Evolutionary conservation across 2,888 invertebrate genomes (phyloP).

Genomic region (Venusia cambrica): DNA sequence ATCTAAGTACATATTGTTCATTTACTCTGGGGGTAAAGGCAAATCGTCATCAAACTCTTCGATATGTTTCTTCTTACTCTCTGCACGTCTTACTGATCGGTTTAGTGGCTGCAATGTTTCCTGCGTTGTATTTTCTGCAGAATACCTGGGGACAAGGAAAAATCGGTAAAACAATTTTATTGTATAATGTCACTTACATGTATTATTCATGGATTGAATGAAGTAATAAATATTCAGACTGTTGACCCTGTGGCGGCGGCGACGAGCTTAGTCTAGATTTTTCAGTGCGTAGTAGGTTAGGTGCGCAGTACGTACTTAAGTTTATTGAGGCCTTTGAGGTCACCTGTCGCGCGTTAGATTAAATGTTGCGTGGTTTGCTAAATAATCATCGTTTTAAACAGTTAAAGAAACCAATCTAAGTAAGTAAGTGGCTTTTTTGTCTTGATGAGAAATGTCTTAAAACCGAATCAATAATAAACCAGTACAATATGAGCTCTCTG

Average conservation of each 20-base stretch:
- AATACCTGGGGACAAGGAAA: conserved; percentile 34
- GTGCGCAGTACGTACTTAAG: conserved; percentile 46
- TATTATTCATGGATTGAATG: conserved; percentile 49
- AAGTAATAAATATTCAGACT: conserved; percentile 57
- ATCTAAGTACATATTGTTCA: neutral
- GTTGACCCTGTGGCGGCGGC: conserved; percentile 46
- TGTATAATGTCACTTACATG: conserved; percentile 25
- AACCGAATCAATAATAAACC: too few species aligned
- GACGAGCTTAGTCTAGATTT: conserved; percentile 33
- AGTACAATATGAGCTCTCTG: too few species aligned
- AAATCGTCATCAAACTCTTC: conserved; percentile 69
- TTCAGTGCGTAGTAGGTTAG: conserved; percentile 36
- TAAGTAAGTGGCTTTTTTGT: too few species aligned
- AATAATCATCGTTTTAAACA: too few species aligned
- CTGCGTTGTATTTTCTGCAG: conserved; percentile 30
- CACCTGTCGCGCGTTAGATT: conserved; percentile 5
- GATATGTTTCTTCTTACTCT: conserved; percentile 47
- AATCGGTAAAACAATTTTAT: conserved; percentile 1
- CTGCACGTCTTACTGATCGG: conserved; percentile 43
- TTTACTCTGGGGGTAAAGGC: conserved; percentile 68
- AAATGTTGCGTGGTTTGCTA: conserved; percentile 2
- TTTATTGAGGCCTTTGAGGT: conserved; percentile 23
- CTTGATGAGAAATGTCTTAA: too few species aligned
- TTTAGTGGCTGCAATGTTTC: conserved; percentile 47
- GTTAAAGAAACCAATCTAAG: too few species aligned